Conservation (phyloP, 2,797 vertebrate species). For the Coluber constrictor region DNA sequence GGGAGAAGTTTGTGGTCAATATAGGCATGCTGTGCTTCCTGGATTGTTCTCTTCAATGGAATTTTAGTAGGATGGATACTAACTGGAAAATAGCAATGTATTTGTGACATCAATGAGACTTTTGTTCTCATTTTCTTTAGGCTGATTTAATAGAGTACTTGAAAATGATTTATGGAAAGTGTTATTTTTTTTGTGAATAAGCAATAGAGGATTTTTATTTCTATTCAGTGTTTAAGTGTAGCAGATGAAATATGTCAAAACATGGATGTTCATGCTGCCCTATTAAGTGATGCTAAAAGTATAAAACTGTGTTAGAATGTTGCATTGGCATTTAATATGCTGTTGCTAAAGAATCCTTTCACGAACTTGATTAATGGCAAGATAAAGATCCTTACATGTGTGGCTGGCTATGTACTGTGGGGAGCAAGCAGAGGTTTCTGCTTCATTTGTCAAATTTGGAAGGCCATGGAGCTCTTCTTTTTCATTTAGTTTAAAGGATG, state of each 20-base stretch:
- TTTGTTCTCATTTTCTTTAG: neutral
- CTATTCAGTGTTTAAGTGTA: neutral
- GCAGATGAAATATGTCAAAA: neutral
- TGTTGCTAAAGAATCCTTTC: neutral
- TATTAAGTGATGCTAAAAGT: neutral
- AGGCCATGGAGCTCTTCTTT: neutral
- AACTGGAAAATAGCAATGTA: neutral
- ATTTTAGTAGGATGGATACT: neutral
- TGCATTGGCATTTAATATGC: neutral
- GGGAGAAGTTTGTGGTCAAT: neutral
- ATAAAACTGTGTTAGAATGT: neutral
- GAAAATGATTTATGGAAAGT: neutral
- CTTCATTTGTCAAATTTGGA: neutral
- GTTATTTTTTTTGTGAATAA: neutral
- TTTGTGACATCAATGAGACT: neutral
- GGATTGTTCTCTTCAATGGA: neutral
- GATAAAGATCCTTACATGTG: neutral
- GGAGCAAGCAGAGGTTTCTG: neutral
- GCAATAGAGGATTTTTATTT: neutral
- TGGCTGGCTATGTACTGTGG: no score
- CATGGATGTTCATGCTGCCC: neutral
- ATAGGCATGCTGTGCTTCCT: neutral
- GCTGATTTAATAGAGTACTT: neutral
- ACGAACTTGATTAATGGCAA: neutral
- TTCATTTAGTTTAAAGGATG: neutral